These are phyloP conservation scores for Brachirus orientalis DNA, from an alignment of 2,113 vertebrate genomes.

Conservation along the genomic window DNA sequence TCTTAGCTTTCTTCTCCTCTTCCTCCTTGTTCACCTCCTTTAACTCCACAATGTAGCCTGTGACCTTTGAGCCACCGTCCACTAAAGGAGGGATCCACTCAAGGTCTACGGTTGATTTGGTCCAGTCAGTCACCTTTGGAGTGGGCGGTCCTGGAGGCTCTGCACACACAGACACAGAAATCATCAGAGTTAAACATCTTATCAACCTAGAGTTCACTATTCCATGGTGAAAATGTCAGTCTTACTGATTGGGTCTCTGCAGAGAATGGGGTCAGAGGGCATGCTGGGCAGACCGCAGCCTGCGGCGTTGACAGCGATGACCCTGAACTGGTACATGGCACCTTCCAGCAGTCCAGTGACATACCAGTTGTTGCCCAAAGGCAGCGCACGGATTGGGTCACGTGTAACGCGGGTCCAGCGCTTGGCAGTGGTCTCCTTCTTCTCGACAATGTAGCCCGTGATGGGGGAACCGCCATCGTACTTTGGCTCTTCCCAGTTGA, in stretches of 20 bases:
- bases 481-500: slow-evolving; percentile 98
- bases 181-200: background rate
- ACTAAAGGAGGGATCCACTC: slow-evolving; percentile 92
- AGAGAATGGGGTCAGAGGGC: slow-evolving; percentile 91
- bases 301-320: slow-evolving; percentile 92
- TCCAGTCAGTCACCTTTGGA: slow-evolving; percentile 96
- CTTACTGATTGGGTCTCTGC: slow-evolving; percentile 94
- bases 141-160: slow-evolving; percentile 93
- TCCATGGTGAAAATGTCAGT: background rate
- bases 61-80: slow-evolving; percentile 95
- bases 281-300: slow-evolving; percentile 92
- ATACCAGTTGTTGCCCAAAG: slow-evolving; percentile 91
- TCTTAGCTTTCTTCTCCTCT: slow-evolving; percentile 82
- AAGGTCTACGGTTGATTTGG: slow-evolving; percentile 93
- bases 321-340: slow-evolving; percentile 93
- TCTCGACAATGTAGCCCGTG: slow-evolving; percentile 94
- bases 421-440: slow-evolving; percentile 94
- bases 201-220: too few relatives aligned
- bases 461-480: slow-evolving; percentile 96
- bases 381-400: slow-evolving; percentile 91
- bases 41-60: slow-evolving; percentile 95
- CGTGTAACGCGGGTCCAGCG: slow-evolving; percentile 93
- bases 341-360: slow-evolving; percentile 92
- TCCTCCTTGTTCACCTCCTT: slow-evolving; percentile 87
- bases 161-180: slow-evolving; percentile 63